phyloP scores from a whole-genome alignment of 2,113 vertebrate genomes.

The Mirounga angustirostris region DNA sequence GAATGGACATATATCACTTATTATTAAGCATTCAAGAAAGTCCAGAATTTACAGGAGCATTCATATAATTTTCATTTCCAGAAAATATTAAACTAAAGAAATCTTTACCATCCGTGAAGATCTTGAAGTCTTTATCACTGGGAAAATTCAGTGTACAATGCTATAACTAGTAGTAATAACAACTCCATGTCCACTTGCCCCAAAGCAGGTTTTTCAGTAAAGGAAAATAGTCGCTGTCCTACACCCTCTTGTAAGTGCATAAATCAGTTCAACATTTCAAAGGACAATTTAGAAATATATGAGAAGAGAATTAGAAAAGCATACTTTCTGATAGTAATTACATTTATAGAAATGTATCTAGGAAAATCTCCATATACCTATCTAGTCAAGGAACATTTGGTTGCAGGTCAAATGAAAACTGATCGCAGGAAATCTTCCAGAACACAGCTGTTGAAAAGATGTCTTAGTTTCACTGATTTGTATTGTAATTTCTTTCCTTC shows the following conservation, averaged over 20 bases:
- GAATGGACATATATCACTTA: neutral
- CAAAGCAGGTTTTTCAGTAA: neutral
- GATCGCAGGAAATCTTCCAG: neutral
- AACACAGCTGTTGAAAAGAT: neutral
- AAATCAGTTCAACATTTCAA: slow-evolving; percentile 30
- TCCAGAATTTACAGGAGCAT: neutral
- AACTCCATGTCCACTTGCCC: neutral
- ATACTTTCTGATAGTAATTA: neutral
- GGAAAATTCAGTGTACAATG: neutral
- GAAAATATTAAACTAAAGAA: neutral
- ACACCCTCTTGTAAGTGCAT: neutral
- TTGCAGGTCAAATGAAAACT: neutral
- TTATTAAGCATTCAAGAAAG: neutral
- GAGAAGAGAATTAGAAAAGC: neutral
- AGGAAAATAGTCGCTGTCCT: neutral
- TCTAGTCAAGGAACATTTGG: neutral
- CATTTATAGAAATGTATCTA: neutral
- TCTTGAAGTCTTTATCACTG: neutral
- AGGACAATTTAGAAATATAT: neutral
- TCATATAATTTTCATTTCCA: neutral
- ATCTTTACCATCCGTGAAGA: neutral
- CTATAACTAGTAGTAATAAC: neutral
- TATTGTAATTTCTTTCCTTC: neutral
- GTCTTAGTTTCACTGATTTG: neutral
- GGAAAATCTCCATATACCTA: neutral